A percentile compares a stretch with the other conserved stretches of the same genome.
phyloP scores from a whole-genome alignment of 2,113 vertebrate species.

The Varanus salvator region DNA sequence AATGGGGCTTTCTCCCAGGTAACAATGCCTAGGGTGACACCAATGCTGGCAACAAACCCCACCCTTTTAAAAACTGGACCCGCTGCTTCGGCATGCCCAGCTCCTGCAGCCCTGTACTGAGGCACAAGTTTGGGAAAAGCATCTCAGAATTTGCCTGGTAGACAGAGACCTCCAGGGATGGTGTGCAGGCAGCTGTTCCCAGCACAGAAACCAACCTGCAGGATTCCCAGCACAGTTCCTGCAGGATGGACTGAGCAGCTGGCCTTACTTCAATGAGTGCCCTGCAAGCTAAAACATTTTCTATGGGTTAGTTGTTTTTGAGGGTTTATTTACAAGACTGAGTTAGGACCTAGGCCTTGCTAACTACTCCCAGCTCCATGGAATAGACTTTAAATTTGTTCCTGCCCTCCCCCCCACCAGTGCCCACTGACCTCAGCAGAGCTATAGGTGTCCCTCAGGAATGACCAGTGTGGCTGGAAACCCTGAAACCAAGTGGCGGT shows the following conservation, averaged over 20 bases:
- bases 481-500: background rate
- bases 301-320: background rate
- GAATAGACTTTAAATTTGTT: background rate
- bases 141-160: too few relatives aligned
- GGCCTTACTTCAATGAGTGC: background rate
- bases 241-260: background rate
- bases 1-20: background rate
- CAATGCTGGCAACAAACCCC: background rate
- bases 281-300: background rate
- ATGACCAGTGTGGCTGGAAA: background rate
- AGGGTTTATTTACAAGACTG: background rate
- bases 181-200: too few relatives aligned
- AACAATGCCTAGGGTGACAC: too few relatives aligned
- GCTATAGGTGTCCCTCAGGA: too few relatives aligned
- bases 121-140: too few relatives aligned
- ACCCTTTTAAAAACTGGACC: background rate
- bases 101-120: background rate
- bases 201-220: too few relatives aligned
- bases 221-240: too few relatives aligned
- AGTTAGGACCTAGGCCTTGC: too few relatives aligned
- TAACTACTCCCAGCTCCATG: background rate
- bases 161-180: too few relatives aligned
- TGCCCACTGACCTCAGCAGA: background rate
- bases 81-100: background rate
- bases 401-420: too few relatives aligned